Evolutionary conservation across 2,888 invertebrate genomes (phyloP), one percentile per base, ranked within the genome.

Genomic region (Lumbricus terrestris): DNA sequence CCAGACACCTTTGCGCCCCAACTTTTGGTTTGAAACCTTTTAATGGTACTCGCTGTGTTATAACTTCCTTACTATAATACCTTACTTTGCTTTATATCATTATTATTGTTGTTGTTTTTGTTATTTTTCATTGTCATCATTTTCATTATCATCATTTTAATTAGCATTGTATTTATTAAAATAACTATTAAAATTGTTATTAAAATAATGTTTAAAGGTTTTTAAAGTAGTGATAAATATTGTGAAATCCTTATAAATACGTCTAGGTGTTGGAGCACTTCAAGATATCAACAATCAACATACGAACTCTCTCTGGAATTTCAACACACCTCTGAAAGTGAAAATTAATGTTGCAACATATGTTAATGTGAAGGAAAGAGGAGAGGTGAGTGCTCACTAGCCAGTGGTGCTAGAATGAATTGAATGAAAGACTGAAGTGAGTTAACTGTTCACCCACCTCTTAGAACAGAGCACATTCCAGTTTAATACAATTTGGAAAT

Each of bases 341-440:
- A 94, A 94, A 91, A 94, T 96, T 40, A 93, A 95, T 90, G 95
- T 95, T 94, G 96, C 96, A 69, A 95, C 95, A 23, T 96, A 95
- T 92, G 95, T 96, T 88, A 96, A 96, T 93, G 95, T 96, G 69
- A 94, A 95, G 90, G 96, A 96, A 92, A 93, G 94, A 82, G 96
- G 96, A 91, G 94, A 94, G 93, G 95, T 95, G 92, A 88, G 91
- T 82, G 37, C 18, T 35, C 29, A 37, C 37, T 88, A 54, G 23
- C 34, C 54, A n/a, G n/a, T n/a, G 4, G 6, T 47, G 23, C 4
- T 47, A n/a, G 13, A 69, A n/a, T 69, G 69, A 69, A 69, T 69
- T 29, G 29, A 69, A 69, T n/a, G 29, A 69, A 69, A 69, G 16
- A 69, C 1, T 69, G 69, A 69, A 69, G 16, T 11, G 13, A 69